These are phyloP conservation scores for Lacanobia wlatinum DNA, from an alignment of 2,888 invertebrate species.

Conservation along the genomic window DNA sequence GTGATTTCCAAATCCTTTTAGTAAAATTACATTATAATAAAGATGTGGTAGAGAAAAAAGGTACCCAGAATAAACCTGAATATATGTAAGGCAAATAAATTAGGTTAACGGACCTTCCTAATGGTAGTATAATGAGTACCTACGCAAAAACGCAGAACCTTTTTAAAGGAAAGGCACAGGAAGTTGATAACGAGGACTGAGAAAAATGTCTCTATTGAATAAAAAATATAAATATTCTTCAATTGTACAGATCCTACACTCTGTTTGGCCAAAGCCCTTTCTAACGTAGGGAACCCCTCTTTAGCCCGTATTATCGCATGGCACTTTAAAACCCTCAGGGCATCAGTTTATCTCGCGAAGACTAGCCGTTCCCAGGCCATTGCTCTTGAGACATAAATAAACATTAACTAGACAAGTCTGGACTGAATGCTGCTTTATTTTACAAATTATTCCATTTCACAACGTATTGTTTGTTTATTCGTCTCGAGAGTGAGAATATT, in stretches of 20 bases:
- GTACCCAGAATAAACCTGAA: conserved; percentile 20
- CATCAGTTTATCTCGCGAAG: conserved; percentile 55
- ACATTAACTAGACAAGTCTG: conserved; percentile 55
- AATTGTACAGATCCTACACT: neutral
- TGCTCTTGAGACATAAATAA: conserved; percentile 61
- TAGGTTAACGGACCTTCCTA: conserved; percentile 13
- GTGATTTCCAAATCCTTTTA: conserved; percentile 43
- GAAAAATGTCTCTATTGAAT: neutral
- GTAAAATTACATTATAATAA: conserved; percentile 42
- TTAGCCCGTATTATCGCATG: conserved; percentile 31
- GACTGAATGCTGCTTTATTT: conserved; percentile 45
- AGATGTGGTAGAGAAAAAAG: conserved; percentile 14
- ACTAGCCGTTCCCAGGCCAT: conserved; percentile 53
- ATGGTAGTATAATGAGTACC: conserved; percentile 29
- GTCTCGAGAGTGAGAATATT: conserved; percentile 35
- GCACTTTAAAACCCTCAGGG: conserved; percentile 49
- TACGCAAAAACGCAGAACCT: conserved; percentile 18
- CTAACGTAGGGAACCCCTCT: conserved; percentile 13
- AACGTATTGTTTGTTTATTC: conserved; percentile 38
- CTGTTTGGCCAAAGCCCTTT: conserved; percentile 27
- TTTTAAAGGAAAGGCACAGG: conserved; percentile 19
- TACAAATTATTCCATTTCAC: conserved; percentile 38
- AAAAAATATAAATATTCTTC: neutral
- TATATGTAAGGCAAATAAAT: conserved; percentile 14
- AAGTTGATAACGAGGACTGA: conserved; percentile 9